phyloP scores from a whole-genome alignment of 2,113 vertebrate genomes.

The Centropus unirufus region DNA sequence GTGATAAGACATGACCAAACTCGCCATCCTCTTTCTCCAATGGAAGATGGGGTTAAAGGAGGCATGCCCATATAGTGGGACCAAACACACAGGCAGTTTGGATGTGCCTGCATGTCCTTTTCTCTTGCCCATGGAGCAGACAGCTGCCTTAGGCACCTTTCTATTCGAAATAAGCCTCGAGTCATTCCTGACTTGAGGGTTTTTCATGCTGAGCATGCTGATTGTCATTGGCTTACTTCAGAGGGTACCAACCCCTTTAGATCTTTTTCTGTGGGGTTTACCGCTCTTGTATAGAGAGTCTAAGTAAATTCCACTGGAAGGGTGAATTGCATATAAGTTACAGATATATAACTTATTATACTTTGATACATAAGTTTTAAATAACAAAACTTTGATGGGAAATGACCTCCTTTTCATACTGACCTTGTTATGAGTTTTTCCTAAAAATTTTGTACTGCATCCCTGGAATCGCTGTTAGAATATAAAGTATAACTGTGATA shows the following conservation, averaged over 20 bases:
- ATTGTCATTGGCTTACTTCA: conserved; percentile 26
- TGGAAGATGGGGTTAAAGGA: not conserved
- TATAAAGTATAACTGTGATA: not conserved
- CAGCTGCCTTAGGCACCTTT: conserved; percentile 42
- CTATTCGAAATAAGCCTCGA: conserved; percentile 42
- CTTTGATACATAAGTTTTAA: conserved; percentile 33
- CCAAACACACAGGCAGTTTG: not conserved
- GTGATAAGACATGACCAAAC: not conserved
- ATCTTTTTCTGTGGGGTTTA: conserved; percentile 22
- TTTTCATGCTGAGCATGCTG: conserved; percentile 36
- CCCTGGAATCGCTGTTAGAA: not conserved
- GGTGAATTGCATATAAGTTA: not conserved
- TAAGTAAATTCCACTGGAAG: conserved; percentile 40
- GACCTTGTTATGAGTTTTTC: not conserved
- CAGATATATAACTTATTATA: not conserved
- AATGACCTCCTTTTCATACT: conserved; percentile 28
- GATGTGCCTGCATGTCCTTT: not conserved
- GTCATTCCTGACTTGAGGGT: conserved; percentile 41
- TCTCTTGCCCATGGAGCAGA: not conserved
- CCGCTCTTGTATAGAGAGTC: not conserved
- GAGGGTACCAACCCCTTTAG: not conserved
- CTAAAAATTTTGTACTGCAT: not conserved
- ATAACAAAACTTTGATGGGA: conserved; percentile 13
- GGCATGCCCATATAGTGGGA: not conserved
- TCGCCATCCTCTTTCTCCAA: not conserved